Base-by-base conservation (phyloP, 1,140 invertebrate genomes). In the Ganaspis sp. region DNA sequence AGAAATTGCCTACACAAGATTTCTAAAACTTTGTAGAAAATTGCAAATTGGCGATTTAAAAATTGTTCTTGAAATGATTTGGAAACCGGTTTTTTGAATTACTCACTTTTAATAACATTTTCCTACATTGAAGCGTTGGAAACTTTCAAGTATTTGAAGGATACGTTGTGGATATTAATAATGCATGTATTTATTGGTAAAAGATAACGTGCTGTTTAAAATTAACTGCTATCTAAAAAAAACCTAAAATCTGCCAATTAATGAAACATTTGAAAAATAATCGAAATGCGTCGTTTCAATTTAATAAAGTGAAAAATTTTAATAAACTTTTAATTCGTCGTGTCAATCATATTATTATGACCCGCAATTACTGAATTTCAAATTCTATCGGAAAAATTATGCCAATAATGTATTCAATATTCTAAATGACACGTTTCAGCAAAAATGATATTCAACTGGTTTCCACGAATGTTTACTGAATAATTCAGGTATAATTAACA, bases 381-480 rank as follows among this genome's bases (percentile, higher is more conserved):
- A 34, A 29, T 64, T 26, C n/a, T 64, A 64, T 64, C 23, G 23
- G 58, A 6, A n/a, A 64, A 64, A 64, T 64, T 64, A 64, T 64
- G 9, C n/a, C 26, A 8, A 64, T 29, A 29, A 64, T 29, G 26
- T 64, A 29, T 34, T 9, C 15, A 64, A 64, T 64, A 64, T 64
- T 64, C 58, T 64, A 26, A 64, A n/a, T 64, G 26, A 29, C 58
- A 64, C 53, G 19, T 58, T 23, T 58, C 8, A 58, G 9, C 23
- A 58, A 58, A 58, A 58, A 58, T 58, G 53, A 58, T 58, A 58
- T 58, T 58, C 11, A 23, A 58, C 19, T 58, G 19, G 21, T 23
- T 58, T 58, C 19, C 19, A 58, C 53, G 9, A 23, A 58, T 58
- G 17, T 34, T 64, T 29, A 29, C 15, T 64, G 58, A 64, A 64